Conservation (phyloP, 2,888 invertebrate genomes). For the Polydrusus tereticollis region DNA sequence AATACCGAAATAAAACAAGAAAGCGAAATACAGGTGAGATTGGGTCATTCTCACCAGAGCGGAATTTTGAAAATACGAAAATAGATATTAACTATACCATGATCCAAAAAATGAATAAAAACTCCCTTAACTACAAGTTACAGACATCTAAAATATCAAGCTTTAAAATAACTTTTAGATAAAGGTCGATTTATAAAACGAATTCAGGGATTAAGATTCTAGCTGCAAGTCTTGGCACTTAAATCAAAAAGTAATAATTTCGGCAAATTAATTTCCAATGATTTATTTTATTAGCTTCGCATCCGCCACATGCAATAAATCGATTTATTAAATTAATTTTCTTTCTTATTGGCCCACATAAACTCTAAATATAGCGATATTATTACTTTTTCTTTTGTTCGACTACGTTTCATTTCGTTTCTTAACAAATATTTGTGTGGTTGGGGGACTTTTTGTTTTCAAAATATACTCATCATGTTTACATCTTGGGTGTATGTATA, state of each 20-base stretch:
- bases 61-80: too few relatives aligned
- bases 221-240: neutral
- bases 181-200: neutral
- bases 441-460: neutral
- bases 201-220: neutral
- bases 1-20: slow-evolving; percentile 11
- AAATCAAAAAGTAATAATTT: slow-evolving; percentile 12
- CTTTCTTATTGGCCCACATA: slow-evolving; percentile 2
- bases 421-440: neutral
- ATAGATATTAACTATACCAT: too few relatives aligned
- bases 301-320: slow-evolving; percentile 17
- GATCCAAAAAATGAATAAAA: too few relatives aligned
- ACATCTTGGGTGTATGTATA: too few relatives aligned
- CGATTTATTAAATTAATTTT: slow-evolving; percentile 23
- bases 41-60: neutral
- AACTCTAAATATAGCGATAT: slow-evolving; percentile 1
- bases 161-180: too few relatives aligned
- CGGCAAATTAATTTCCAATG: neutral
- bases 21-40: neutral
- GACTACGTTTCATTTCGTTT: neutral
- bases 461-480: neutral
- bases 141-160: neutral
- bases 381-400: slow-evolving; percentile 5
- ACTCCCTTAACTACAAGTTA: too few relatives aligned
- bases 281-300: slow-evolving; percentile 16